A percentile compares a stretch with the other conserved stretches of the same genome.
Evolutionary conservation across 2,888 invertebrate species (phyloP).

Genomic region (Drosophila tripunctata): DNA sequence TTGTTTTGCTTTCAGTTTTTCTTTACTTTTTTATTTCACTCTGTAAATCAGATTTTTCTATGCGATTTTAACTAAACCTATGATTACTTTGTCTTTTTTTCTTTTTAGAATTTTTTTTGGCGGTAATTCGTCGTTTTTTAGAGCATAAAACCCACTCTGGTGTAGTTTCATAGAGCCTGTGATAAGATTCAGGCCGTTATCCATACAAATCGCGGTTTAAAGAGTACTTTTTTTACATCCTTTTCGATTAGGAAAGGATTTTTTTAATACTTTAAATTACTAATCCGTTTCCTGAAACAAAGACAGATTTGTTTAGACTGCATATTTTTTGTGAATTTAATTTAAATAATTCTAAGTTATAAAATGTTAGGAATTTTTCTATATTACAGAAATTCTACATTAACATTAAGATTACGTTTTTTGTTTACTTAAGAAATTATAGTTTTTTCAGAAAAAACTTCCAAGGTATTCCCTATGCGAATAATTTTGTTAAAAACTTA

Average conservation of each 20-base stretch:
- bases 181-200: conserved; percentile 4
- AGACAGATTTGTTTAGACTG: too few species aligned
- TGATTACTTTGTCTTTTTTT: conserved; percentile 11
- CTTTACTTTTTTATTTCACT: conserved; percentile 9
- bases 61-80: conserved; percentile 52
- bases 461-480: too few species aligned
- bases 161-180: neutral
- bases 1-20: conserved; percentile 32
- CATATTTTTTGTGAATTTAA: too few species aligned
- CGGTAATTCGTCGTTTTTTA: conserved; percentile 13
- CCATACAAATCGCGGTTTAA: neutral
- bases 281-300: too few species aligned
- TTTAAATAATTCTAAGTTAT: too few species aligned
- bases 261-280: too few species aligned
- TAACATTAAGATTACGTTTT: too few species aligned
- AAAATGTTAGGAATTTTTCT: too few species aligned
- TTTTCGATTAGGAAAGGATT: neutral
- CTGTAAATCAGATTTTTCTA: conserved; percentile 39
- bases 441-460: too few species aligned
- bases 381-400: too few species aligned
- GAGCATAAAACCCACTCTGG: conserved; percentile 26
- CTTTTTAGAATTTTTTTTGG: conserved; percentile 4
- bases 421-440: too few species aligned
- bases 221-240: neutral
- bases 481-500: too few species aligned